These are phyloP conservation scores for Chrysochloris asiatica DNA, from an alignment of 2,113 vertebrate genomes.

Conservation along the genomic window DNA sequence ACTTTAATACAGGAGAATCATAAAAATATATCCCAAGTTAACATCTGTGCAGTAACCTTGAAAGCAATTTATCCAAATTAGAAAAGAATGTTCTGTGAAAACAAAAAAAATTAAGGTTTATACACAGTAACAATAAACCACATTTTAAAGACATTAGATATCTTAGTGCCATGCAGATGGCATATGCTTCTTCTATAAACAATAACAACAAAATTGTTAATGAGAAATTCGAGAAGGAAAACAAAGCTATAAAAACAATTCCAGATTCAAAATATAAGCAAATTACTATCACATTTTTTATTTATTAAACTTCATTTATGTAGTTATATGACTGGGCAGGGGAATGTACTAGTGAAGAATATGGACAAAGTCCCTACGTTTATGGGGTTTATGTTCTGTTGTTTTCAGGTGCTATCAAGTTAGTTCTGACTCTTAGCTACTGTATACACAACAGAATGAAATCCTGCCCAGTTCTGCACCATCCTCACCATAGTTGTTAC, in stretches of 20 bases:
- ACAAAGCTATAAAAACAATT: conserved; percentile 21
- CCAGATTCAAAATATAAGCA: background rate
- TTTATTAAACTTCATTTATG: conserved; percentile 12
- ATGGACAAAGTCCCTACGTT: background rate
- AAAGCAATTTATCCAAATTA: conserved; percentile 24
- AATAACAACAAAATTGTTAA: background rate
- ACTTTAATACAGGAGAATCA: conserved; percentile 15
- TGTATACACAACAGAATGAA: too few relatives aligned
- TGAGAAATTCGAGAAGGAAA: background rate
- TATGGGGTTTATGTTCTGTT: background rate
- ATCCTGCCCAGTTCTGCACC: too few relatives aligned
- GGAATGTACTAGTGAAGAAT: background rate
- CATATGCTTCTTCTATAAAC: conserved; percentile 8
- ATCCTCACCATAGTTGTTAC: too few relatives aligned
- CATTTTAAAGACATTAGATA: conserved; percentile 18
- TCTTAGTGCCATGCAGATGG: background rate
- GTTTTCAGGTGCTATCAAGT: too few relatives aligned
- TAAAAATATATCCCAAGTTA: background rate
- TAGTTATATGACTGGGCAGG: background rate
- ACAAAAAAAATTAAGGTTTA: background rate
- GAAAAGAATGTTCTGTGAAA: background rate
- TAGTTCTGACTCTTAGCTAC: too few relatives aligned
- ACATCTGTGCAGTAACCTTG: background rate
- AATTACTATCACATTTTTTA: conserved; percentile 19
- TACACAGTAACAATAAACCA: background rate